Conservation (phyloP, 2,888 invertebrate genomes). For the Apodemia zela region DNA sequence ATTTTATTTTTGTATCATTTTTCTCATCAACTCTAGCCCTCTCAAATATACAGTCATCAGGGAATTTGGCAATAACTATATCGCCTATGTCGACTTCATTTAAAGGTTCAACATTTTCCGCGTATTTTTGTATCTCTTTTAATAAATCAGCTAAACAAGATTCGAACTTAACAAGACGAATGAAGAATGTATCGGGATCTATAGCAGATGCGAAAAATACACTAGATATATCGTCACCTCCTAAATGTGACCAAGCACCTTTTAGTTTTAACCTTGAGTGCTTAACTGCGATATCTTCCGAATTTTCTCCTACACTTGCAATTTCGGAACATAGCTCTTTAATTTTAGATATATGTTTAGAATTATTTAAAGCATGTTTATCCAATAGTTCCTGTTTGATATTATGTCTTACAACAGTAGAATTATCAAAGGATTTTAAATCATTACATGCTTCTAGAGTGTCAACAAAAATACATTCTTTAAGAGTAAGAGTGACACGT, state of each 20-base stretch:
- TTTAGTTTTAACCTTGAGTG: constrained; percentile 35
- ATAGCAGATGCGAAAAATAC: constrained; percentile 67
- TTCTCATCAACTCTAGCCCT: constrained; percentile 65
- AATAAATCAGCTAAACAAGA: constrained; percentile 54
- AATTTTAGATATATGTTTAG: constrained; percentile 70
- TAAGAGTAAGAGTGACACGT: constrained; percentile 78
- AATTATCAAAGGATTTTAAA: constrained; percentile 64
- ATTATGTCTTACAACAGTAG: constrained; percentile 72
- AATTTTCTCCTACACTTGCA: constrained; percentile 30
- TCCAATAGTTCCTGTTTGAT: constrained; percentile 75
- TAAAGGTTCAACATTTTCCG: constrained; percentile 38
- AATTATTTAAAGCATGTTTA: constrained; percentile 57
- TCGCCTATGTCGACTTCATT: constrained; percentile 52
- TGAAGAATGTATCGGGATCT: constrained; percentile 69
- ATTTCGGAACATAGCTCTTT: constrained; percentile 62
- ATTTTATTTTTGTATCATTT: constrained; percentile 60
- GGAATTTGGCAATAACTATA: constrained; percentile 73
- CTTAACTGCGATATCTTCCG: constrained; percentile 32
- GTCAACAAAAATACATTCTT: constrained; percentile 83
- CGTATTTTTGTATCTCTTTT: constrained; percentile 60
- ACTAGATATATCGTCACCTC: constrained; percentile 49
- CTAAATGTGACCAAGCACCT: constrained; percentile 74
- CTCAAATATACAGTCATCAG: constrained; percentile 59
- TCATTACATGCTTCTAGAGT: constrained; percentile 81
- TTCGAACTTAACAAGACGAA: constrained; percentile 69